These are phyloP conservation scores for Loriculus beryllinus DNA, from an alignment of 2,797 vertebrate species.

Conservation along the genomic window DNA sequence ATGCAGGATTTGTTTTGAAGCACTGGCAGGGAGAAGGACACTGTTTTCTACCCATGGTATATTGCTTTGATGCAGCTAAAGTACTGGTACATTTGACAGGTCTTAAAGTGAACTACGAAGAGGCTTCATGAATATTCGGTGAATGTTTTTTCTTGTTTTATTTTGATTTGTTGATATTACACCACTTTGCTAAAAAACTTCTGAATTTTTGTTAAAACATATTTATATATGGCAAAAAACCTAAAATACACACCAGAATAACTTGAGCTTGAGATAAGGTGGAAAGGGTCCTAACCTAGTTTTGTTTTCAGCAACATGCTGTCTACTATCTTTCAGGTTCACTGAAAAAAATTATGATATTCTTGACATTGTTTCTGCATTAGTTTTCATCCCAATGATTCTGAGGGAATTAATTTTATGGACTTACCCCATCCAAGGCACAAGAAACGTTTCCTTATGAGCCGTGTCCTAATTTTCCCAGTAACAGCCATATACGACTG, in stretches of 20 bases:
- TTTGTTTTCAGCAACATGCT: background rate
- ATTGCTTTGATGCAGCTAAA: slow-evolving; percentile 85
- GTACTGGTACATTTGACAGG: slow-evolving; percentile 80
- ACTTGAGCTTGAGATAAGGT: background rate
- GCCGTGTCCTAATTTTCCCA: slow-evolving; percentile 96
- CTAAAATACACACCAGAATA: background rate
- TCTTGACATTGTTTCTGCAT: background rate
- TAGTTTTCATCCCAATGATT: background rate
- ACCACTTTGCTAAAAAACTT: slow-evolving; percentile 22
- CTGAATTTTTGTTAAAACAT: slow-evolving; percentile 23
- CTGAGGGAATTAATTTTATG: background rate
- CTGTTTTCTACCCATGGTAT: slow-evolving; percentile 40
- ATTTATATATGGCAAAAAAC: background rate
- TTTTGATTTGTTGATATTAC: slow-evolving; percentile 29
- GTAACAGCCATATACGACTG: slow-evolving; percentile 99
- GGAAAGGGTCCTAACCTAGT: background rate
- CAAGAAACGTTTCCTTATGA: slow-evolving; percentile 97
- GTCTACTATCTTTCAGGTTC: background rate
- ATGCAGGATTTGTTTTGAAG: slow-evolving; percentile 37
- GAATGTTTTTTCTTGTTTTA: background rate
- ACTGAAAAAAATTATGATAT: background rate
- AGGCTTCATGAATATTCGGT: slow-evolving; percentile 55
- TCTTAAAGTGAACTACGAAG: slow-evolving; percentile 80
- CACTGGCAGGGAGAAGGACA: background rate
- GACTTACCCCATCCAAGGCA: slow-evolving; percentile 98